Percentiles rank a stretch among this genome's conserved stretches.
Evolutionary conservation across 2,888 invertebrate species (phyloP).

Genomic region (Andrena bicolor): DNA sequence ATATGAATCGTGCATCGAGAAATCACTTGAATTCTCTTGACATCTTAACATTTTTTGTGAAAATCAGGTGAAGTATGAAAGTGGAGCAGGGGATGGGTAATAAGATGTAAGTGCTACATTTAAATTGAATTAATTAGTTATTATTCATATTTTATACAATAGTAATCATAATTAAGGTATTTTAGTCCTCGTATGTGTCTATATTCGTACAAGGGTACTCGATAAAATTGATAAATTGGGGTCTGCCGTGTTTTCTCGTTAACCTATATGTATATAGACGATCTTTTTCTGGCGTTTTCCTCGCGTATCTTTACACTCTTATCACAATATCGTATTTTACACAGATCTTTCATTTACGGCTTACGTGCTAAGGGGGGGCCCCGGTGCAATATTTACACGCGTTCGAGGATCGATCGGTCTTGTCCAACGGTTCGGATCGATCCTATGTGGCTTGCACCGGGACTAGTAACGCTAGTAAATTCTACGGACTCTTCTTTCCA

Average conservation of each 20-base stretch:
- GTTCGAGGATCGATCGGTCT: conserved; percentile 63
- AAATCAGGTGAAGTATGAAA: neutral
- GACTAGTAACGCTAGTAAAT: conserved; percentile 79
- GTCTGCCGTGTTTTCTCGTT: conserved; percentile 66
- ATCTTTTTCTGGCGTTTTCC: conserved; percentile 58
- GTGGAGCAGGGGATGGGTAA: conserved; percentile 3
- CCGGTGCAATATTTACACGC: conserved; percentile 78
- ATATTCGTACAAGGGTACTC: conserved; percentile 82
- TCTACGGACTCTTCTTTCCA: conserved; percentile 73
- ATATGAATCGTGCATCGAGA: too few relatives aligned
- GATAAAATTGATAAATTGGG: conserved; percentile 78
- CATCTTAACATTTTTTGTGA: too few relatives aligned
- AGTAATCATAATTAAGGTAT: conserved; percentile 84
- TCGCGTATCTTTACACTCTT: conserved; percentile 81
- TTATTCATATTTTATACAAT: conserved; percentile 85
- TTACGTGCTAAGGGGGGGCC: conserved; percentile 76
- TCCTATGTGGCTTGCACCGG: conserved; percentile 70
- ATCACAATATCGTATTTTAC: conserved; percentile 84
- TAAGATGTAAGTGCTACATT: conserved; percentile 42
- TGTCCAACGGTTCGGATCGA: conserved; percentile 60
- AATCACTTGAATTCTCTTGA: too few relatives aligned
- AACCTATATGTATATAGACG: conserved; percentile 76
- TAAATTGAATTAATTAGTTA: conserved; percentile 85
- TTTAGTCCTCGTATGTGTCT: conserved; percentile 82
- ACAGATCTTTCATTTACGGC: conserved; percentile 81